Evolutionary conservation across 2,888 invertebrate species (phyloP).

Genomic region (Galeruca laticollis): DNA sequence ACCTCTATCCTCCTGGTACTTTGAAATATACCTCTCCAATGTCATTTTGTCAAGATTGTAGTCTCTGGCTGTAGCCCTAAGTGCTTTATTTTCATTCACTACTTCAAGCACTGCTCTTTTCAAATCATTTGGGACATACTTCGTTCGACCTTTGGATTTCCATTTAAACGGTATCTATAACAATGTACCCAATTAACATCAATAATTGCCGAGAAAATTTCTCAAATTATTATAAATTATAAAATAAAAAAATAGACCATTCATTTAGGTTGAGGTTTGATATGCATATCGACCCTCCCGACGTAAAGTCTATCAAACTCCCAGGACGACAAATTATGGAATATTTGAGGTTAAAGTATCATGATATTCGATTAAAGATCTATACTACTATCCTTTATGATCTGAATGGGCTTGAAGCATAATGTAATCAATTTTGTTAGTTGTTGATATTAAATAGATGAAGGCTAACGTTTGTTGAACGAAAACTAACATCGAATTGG

Average conservation of each 20-base stretch:
- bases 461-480: not conserved
- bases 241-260: not conserved
- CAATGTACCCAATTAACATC: not conserved
- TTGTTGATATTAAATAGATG: too few species aligned
- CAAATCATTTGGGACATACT: not conserved
- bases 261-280: not conserved
- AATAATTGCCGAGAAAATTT: not conserved
- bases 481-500: too few species aligned
- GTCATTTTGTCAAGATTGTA: conserved; percentile 26
- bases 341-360: too few species aligned
- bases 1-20: conserved; percentile 27
- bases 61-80: not conserved
- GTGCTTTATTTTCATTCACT: not conserved
- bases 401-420: too few species aligned
- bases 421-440: too few species aligned
- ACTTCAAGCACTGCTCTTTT: too few species aligned
- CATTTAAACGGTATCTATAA: not conserved
- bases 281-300: not conserved
- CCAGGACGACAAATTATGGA: not conserved
- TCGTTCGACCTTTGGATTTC: not conserved
- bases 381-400: too few species aligned
- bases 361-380: too few species aligned
- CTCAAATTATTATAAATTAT: too few species aligned
- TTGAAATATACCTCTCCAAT: not conserved
- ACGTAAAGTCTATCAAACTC: not conserved